Conservation (phyloP, 2,888 invertebrate species). For the Alentia gelatinosa region DNA sequence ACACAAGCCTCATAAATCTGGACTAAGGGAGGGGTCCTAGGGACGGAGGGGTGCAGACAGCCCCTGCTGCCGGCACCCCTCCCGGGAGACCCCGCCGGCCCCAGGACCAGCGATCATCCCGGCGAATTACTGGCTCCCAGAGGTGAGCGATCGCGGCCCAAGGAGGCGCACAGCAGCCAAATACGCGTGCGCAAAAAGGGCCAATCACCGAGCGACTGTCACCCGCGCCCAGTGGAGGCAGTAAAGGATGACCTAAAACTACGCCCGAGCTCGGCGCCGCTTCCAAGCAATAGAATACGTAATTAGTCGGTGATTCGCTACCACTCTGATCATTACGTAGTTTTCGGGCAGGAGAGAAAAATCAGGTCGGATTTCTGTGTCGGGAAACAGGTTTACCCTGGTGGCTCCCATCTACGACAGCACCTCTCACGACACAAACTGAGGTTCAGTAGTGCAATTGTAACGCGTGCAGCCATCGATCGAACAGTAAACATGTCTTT, state of each 20-base stretch:
- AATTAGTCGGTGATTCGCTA: background rate
- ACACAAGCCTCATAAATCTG: too few relatives aligned
- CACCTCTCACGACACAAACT: too few relatives aligned
- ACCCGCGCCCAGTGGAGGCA: background rate
- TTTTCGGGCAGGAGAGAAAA: background rate
- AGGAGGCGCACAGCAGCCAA: background rate
- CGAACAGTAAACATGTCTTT: too few relatives aligned
- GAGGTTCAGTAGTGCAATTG: too few relatives aligned
- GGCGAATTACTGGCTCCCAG: background rate
- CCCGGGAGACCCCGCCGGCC: background rate
- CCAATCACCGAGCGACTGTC: background rate
- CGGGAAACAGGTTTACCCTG: background rate
- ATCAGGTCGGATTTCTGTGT: background rate
- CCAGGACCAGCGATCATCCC: background rate
- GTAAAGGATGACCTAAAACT: background rate
- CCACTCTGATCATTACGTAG: background rate
- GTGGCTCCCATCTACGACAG: too few relatives aligned
- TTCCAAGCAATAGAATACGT: background rate
- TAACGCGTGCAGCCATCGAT: too few relatives aligned
- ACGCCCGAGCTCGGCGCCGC: background rate
- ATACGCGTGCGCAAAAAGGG: constrained; percentile 1
- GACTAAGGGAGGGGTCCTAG: too few relatives aligned
- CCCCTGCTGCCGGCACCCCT: background rate
- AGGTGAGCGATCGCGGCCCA: background rate
- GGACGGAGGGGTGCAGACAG: background rate